These are phyloP conservation scores for Zygothrica quintamaculata DNA, from an alignment of 2,888 invertebrate genomes.

Conservation along the genomic window DNA sequence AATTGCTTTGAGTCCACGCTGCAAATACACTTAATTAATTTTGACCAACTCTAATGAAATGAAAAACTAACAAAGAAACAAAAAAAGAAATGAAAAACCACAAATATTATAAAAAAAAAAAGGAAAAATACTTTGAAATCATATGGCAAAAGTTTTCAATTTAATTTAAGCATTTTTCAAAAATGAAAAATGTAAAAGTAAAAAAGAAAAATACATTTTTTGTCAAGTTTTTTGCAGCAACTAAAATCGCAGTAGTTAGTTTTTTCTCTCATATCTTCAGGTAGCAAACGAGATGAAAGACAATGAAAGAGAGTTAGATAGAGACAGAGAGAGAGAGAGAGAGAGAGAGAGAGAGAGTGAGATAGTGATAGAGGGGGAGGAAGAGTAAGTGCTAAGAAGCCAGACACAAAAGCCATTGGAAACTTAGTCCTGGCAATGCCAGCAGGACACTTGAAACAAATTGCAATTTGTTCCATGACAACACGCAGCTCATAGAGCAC, in stretches of 20 bases:
- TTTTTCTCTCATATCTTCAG: slow-evolving; percentile 19
- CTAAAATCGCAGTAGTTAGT: slow-evolving; percentile 42
- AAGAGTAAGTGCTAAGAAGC: neutral
- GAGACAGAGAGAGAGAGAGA: slow-evolving; percentile 10
- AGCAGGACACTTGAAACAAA: slow-evolving; percentile 74
- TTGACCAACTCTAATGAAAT: slow-evolving; percentile 36
- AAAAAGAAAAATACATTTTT: slow-evolving; percentile 44
- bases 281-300: slow-evolving; percentile 9
- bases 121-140: slow-evolving; percentile 31
- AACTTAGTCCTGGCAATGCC: slow-evolving; percentile 64
- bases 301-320: neutral
- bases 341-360: neutral
- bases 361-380: neutral
- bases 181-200: slow-evolving; percentile 14
- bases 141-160: slow-evolving; percentile 68
- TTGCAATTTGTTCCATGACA: slow-evolving; percentile 70
- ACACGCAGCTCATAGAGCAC: slow-evolving; percentile 44
- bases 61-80: slow-evolving; percentile 26
- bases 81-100: neutral
- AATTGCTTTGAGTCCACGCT: slow-evolving; percentile 38
- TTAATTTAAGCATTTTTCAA: slow-evolving; percentile 57
- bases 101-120: neutral
- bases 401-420: slow-evolving; percentile 50
- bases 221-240: slow-evolving; percentile 33
- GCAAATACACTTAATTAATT: slow-evolving; percentile 63